These are phyloP conservation scores for Bradysia coprophila DNA, from an alignment of 1,140 invertebrate species.

Conservation along the genomic window DNA sequence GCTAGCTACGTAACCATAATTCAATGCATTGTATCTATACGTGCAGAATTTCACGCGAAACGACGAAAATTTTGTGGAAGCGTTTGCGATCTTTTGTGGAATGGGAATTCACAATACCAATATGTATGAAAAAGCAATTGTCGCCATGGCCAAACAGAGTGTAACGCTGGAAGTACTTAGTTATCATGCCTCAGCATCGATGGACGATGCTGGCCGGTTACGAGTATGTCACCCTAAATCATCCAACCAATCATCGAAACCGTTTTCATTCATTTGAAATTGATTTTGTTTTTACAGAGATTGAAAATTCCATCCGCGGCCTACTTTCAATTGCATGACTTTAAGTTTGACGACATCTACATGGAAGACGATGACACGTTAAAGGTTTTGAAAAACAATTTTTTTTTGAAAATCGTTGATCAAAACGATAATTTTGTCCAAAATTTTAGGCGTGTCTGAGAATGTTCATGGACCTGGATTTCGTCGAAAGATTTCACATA, in stretches of 20 bases:
- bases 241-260: no score
- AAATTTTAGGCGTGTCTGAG: constrained; percentile 65
- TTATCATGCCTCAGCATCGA: constrained; percentile 84
- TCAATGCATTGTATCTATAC: no score
- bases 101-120: constrained; percentile 96
- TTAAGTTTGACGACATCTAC: constrained; percentile 72
- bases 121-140: constrained; percentile 88
- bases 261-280: no score
- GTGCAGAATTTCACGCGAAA: constrained; percentile 57
- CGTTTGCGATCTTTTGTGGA: constrained; percentile 94
- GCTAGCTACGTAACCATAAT: no score
- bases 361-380: constrained; percentile 73
- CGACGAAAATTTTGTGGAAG: constrained; percentile 86
- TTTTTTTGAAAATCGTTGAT: not conserved
- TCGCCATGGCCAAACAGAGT: constrained; percentile 86
- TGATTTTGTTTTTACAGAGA: constrained; percentile 24
- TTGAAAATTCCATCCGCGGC: constrained; percentile 64
- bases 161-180: constrained; percentile 89
- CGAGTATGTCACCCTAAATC: constrained; percentile 37
- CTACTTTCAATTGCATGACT: constrained; percentile 63
- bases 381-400: constrained; percentile 31
- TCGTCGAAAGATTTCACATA: constrained; percentile 78
- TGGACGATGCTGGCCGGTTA: constrained; percentile 69
- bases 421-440: no score
- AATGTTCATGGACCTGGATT: constrained; percentile 82